These are phyloP conservation scores for Chionoecetes opilio DNA, from an alignment of 1,140 invertebrate genomes.

Conservation along the genomic window DNA sequence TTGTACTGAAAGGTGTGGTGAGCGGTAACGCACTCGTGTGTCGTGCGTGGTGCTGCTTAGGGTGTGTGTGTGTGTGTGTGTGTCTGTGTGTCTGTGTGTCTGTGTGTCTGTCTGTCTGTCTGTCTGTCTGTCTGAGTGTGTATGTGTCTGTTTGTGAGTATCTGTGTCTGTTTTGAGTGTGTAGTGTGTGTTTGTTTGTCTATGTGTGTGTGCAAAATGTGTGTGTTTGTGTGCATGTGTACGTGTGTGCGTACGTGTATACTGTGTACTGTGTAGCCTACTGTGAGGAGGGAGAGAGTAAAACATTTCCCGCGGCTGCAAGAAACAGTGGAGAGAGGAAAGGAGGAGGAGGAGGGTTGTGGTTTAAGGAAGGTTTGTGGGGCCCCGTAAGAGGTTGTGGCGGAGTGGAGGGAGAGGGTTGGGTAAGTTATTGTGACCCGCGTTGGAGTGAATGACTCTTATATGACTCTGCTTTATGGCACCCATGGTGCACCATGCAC, in stretches of 20 bases:
- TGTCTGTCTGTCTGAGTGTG: neutral
- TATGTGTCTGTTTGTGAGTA: too few species aligned
- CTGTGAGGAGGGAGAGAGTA: neutral
- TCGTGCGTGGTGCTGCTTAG: neutral
- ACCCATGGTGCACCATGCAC: too few species aligned
- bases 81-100: neutral
- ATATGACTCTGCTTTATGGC: too few species aligned
- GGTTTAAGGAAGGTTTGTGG: neutral
- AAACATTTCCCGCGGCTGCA: neutral
- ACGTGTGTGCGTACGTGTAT: constrained; percentile 21
- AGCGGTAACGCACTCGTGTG: neutral
- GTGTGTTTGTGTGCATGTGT: constrained; percentile 22
- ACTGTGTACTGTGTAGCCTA: neutral
- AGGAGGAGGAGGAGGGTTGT: neutral
- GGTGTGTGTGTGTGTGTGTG: neutral
- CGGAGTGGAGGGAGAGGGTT: neutral
- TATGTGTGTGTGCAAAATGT: constrained; percentile 48
- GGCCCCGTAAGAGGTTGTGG: neutral
- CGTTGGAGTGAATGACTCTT: too few species aligned
- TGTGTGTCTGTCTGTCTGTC: neutral
- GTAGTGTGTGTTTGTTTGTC: too few species aligned
- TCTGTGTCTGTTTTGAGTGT: too few species aligned
- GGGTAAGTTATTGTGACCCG: too few species aligned
- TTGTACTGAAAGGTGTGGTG: neutral
- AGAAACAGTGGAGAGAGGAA: neutral